These are phyloP conservation scores for Ecdyonurus torrentis DNA, from an alignment of 2,888 invertebrate genomes.

Conservation along the genomic window DNA sequence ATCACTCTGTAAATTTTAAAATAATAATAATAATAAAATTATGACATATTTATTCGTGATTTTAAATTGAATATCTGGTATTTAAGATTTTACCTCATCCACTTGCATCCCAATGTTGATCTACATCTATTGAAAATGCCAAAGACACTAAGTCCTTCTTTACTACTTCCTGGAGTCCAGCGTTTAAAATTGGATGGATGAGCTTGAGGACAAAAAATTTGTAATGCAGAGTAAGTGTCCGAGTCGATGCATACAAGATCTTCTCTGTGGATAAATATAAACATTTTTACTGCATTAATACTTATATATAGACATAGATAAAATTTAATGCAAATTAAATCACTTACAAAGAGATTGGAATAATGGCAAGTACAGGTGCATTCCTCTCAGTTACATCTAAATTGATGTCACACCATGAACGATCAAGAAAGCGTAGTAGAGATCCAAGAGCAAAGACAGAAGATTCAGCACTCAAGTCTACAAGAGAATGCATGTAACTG, in stretches of 20 bases:
- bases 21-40: background rate
- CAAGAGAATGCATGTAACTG: slow-evolving; percentile 39
- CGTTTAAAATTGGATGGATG: slow-evolving; percentile 62
- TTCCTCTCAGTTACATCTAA: slow-evolving; percentile 22
- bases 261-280: too few species aligned
- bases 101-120: slow-evolving; percentile 45
- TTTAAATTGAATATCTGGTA: background rate
- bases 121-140: slow-evolving; percentile 52
- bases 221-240: slow-evolving; percentile 53
- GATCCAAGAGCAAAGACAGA: slow-evolving; percentile 55
- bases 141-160: slow-evolving; percentile 57
- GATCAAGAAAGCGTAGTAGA: slow-evolving; percentile 50
- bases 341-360: slow-evolving; percentile 43
- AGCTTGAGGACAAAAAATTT: slow-evolving; percentile 52
- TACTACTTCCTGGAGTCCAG: slow-evolving; percentile 35
- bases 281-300: slow-evolving; percentile 4
- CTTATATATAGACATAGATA: slow-evolving; percentile 4
- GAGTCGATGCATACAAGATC: slow-evolving; percentile 53
- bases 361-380: slow-evolving; percentile 33
- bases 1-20: slow-evolving; percentile 34
- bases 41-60: background rate
- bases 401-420: slow-evolving; percentile 34
- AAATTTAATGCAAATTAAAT: slow-evolving; percentile 12
- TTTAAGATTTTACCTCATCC: slow-evolving; percentile 36
- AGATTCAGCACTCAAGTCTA: slow-evolving; percentile 42